Conservation (phyloP, 2,888 invertebrate genomes). For the Gortyna flavago region DNA sequence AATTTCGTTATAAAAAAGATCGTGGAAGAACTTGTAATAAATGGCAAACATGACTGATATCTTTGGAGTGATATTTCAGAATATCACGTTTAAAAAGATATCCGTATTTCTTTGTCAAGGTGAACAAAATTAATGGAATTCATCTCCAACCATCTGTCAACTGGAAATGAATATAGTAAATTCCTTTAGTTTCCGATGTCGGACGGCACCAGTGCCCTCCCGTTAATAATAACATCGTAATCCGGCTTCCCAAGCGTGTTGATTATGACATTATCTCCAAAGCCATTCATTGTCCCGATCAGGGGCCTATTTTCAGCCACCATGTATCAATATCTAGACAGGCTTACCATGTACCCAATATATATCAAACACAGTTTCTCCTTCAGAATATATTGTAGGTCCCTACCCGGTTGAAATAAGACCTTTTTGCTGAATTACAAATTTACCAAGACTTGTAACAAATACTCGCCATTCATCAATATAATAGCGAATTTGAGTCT, state of each 20-base stretch:
- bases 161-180: slow-evolving; percentile 10
- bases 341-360: slow-evolving; percentile 17
- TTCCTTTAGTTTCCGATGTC: slow-evolving; percentile 25
- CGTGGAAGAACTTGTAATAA: slow-evolving; percentile 14
- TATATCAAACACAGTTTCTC: slow-evolving; percentile 27
- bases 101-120: slow-evolving; percentile 23
- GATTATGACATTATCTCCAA: slow-evolving; percentile 21
- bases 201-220: neutral
- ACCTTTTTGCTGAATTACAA: slow-evolving; percentile 57
- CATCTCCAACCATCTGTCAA: slow-evolving; percentile 27
- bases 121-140: slow-evolving; percentile 33
- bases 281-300: slow-evolving; percentile 31
- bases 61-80: slow-evolving; percentile 10
- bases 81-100: slow-evolving; percentile 37
- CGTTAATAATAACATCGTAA: slow-evolving; percentile 2
- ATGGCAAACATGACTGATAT: slow-evolving; percentile 34
- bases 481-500: slow-evolving; percentile 73
- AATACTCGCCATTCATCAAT: slow-evolving; percentile 77
- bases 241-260: slow-evolving; percentile 22
- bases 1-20: slow-evolving; percentile 16
- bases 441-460: slow-evolving; percentile 70
- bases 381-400: slow-evolving; percentile 22
- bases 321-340: slow-evolving; percentile 30
- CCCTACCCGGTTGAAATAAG: slow-evolving; percentile 30
- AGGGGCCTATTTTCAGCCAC: slow-evolving; percentile 13